Evolutionary conservation across 1,140 invertebrate species (phyloP), one percentile per base, ranked within the genome.

Genomic region (Drosophila bocki): DNA sequence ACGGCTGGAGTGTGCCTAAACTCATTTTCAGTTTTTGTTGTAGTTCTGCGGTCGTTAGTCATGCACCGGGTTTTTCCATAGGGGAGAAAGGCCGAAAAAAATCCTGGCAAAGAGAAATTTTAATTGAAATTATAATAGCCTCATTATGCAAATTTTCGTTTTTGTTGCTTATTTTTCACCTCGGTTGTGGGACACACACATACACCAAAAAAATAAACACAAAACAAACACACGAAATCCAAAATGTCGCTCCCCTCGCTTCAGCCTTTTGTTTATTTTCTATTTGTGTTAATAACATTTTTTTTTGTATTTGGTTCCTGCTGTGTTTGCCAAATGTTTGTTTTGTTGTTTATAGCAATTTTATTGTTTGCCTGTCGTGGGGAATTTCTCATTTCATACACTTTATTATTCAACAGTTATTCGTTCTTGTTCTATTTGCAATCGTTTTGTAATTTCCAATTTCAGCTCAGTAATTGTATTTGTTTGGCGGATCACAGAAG

Each of bases 81-180:
- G 57, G 62, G 62, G 57, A 61, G 44, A 48, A 33, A 15, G 19
- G n/a, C 56, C 68, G 50, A 35, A 50, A 63, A 75, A 87, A 75
- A 79, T 54, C 44, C 35, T 53, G 45, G 67, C 45, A 69, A 57
- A 76, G 60, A 75, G 69, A 64, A 80, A 84, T 84, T 87, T 87
- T 87, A 87, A 87, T 87, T 87, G 80, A 88, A 87, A 87, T 87
- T 87, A 87, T 87, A 87, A 87, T 84, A 84, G 80, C 77, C 85
- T 87, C 65, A 87, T 87, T 87, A 87, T 87, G 84, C 80, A 84
- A 88, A 88, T 54, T 68, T 63, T 63, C 39, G 65, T 75, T 75
- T 75, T 80, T 78, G 81, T 80, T 75, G 80, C 76, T 84, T 84
- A 78, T 69, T 83, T 78, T 75, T 48, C 42, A 39, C 37, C 50